phyloP scores from a whole-genome alignment of 2,888 invertebrate genomes.

The Sympetrum striolatum region DNA sequence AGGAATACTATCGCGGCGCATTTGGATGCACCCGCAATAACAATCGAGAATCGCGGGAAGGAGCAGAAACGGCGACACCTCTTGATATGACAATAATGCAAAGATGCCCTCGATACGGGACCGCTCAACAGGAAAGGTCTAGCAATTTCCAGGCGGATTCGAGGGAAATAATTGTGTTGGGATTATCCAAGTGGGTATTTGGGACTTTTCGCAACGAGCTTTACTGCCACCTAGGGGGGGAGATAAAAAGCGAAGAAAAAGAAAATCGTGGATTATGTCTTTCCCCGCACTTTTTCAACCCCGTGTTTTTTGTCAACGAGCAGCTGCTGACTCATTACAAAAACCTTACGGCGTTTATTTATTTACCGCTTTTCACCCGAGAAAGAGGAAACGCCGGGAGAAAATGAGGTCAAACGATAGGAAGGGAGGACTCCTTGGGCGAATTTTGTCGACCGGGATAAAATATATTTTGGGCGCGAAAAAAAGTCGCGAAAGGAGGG shows the following conservation, averaged over 20 bases:
- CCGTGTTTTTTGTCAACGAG: background rate
- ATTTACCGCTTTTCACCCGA: background rate
- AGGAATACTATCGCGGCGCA: no score
- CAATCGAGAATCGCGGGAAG: background rate
- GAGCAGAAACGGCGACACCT: background rate
- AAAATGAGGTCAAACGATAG: constrained; percentile 17
- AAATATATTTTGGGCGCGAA: background rate
- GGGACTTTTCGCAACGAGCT: background rate
- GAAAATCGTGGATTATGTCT: background rate
- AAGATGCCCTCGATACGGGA: background rate
- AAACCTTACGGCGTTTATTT: background rate
- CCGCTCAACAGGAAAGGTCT: background rate
- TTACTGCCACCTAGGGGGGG: background rate
- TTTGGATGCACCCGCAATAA: no score
- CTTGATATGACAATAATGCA: background rate
- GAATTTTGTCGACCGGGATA: background rate
- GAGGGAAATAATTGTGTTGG: background rate
- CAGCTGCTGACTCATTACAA: constrained; percentile 1
- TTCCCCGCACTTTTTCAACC: background rate
- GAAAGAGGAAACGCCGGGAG: background rate
- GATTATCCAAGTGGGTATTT: background rate
- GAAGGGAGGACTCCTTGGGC: background rate
- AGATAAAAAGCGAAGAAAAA: background rate
- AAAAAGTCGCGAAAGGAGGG: background rate
- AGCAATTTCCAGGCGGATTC: background rate